Conservation (phyloP, 2,797 vertebrate genomes). For the Babyrousa celebensis region DNA sequence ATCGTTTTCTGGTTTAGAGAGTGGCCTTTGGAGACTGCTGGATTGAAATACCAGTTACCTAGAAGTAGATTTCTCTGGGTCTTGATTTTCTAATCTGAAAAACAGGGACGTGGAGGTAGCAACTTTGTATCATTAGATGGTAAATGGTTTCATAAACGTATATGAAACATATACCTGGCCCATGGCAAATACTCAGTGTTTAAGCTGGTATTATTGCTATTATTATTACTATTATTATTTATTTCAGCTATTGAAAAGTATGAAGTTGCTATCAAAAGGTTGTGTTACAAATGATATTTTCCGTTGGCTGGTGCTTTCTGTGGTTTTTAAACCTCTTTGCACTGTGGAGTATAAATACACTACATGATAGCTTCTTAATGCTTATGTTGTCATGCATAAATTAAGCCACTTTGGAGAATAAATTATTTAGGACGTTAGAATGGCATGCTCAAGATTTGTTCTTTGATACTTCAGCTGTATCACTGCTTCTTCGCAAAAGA, state of each 20-base stretch:
- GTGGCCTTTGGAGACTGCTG: not conserved
- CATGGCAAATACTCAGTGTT: not conserved
- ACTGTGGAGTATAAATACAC: not conserved
- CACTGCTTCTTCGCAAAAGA: slow-evolving; percentile 24
- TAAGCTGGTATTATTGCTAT: not conserved
- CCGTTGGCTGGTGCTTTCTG: not conserved
- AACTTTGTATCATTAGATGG: not conserved
- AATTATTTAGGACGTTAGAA: slow-evolving; percentile 16
- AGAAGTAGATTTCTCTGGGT: not conserved
- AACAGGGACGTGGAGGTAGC: not conserved
- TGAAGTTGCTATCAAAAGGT: not conserved
- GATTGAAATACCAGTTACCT: slow-evolving; percentile 29
- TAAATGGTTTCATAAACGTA: not conserved
- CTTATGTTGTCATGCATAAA: slow-evolving; percentile 26
- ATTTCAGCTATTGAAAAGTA: not conserved
- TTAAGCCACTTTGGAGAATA: slow-evolving; percentile 43
- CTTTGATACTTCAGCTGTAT: not conserved
- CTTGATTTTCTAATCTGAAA: slow-evolving; percentile 15
- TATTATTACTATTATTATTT: not conserved
- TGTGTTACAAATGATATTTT: slow-evolving; percentile 7
- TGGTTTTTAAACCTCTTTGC: slow-evolving; percentile 32
- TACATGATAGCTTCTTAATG: not conserved
- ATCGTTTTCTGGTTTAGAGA: not conserved
- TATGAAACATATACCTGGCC: not conserved
- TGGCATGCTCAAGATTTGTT: not conserved